These are phyloP conservation scores for Lophura nycthemera DNA, from an alignment of 2,113 vertebrate species.

Conservation along the genomic window DNA sequence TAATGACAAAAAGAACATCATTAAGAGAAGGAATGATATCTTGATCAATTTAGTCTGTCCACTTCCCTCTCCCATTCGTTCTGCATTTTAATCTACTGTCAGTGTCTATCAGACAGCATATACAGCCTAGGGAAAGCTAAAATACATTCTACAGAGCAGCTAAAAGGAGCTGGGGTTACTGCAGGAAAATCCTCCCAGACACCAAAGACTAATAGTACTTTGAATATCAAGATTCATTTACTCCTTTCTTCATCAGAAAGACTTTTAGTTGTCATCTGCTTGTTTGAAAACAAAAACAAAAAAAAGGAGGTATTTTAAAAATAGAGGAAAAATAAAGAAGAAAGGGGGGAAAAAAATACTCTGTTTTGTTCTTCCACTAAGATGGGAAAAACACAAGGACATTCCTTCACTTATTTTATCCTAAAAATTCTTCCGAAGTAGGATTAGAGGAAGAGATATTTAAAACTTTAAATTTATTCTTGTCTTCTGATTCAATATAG, in stretches of 20 bases:
- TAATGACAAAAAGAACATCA: not conserved
- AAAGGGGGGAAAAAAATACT: not conserved
- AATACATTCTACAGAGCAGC: not conserved
- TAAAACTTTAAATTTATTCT: not conserved
- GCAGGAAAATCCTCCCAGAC: not conserved
- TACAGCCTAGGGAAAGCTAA: not conserved
- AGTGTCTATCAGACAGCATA: not conserved
- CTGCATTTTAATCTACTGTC: not conserved
- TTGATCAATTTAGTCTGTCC: not conserved
- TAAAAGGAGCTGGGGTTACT: not conserved
- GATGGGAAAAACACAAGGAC: not conserved
- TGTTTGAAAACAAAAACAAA: not conserved
- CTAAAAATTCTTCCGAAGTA: not conserved
- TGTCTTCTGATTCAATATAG: not conserved
- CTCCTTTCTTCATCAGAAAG: not conserved
- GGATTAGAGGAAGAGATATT: not conserved
- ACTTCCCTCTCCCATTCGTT: not conserved
- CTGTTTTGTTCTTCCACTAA: not conserved
- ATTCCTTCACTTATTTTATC: not conserved
- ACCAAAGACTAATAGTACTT: not conserved
- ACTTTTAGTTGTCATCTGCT: fast-evolving
- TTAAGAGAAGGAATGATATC: not conserved
- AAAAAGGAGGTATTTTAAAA: not conserved
- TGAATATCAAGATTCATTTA: not conserved
- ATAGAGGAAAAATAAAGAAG: not conserved